Evolutionary conservation across 2,113 vertebrate species (phyloP).

Genomic region (Antechinus stuartii): DNA sequence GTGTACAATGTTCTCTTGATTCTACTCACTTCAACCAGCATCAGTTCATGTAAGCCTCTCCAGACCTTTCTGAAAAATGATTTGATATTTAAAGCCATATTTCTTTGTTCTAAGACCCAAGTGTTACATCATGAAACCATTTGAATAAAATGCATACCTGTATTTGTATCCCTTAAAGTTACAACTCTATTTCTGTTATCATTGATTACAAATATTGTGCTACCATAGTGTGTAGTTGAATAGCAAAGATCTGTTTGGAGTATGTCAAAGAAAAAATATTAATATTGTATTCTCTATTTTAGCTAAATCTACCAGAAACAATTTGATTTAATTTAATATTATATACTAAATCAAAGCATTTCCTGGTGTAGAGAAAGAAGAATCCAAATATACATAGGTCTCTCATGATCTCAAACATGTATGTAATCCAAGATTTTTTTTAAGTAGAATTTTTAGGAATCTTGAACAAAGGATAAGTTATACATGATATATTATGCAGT

Average conservation of each 20-base stretch:
- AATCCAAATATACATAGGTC: neutral
- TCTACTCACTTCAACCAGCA: too few relatives aligned
- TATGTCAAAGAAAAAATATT: neutral
- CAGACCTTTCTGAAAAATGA: neutral
- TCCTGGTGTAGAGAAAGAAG: neutral
- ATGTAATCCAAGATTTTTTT: neutral
- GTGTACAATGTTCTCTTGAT: too few relatives aligned
- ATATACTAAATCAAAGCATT: neutral
- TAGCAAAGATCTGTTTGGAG: neutral
- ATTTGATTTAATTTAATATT: neutral
- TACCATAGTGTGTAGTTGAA: neutral
- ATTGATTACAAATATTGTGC: neutral
- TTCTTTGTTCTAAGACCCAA: neutral
- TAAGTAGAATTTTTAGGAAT: neutral
- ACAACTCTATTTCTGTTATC: neutral
- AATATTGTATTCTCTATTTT: neutral
- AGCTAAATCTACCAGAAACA: neutral
- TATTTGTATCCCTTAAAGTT: neutral
- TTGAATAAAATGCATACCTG: neutral
- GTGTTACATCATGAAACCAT: neutral
- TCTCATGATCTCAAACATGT: neutral
- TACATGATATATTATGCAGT: neutral
- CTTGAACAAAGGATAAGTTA: neutral
- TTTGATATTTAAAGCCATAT: neutral
- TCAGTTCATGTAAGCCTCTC: too few relatives aligned